A percentile compares a stretch with the other conserved stretches of the same genome.
Conservation (phyloP, 2,888 invertebrate species). For the Cephus pulcher region DNA sequence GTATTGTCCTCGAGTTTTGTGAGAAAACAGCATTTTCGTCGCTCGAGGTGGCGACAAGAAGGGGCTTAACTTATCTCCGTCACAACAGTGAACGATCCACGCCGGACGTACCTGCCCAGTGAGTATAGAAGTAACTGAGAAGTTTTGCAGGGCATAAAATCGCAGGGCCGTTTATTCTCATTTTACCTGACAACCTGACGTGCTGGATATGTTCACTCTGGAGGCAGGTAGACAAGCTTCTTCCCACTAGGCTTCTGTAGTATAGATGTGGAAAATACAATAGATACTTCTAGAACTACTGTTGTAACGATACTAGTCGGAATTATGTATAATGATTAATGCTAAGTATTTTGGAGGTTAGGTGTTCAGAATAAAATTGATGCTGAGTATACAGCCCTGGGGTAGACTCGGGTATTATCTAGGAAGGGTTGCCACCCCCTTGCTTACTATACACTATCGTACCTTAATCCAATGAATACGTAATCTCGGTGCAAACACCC, state of each 20-base stretch:
- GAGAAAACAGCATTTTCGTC: slow-evolving; percentile 66
- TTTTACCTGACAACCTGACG: neutral
- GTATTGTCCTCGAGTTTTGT: slow-evolving; percentile 62
- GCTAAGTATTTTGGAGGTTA: neutral
- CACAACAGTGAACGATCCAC: slow-evolving; percentile 49
- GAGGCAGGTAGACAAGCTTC: neutral
- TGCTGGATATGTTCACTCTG: neutral
- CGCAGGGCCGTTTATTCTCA: neutral
- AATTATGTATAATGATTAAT: neutral
- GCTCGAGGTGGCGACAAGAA: slow-evolving; percentile 66
- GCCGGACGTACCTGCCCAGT: neutral
- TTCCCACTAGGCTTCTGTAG: neutral
- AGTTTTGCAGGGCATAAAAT: neutral
- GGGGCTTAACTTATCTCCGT: slow-evolving; percentile 63
- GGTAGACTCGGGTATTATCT: neutral
- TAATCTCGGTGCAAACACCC: slow-evolving; percentile 63
- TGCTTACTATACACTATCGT: slow-evolving; percentile 8
- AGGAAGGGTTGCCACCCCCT: slow-evolving; percentile 37
- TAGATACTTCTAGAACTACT: neutral
- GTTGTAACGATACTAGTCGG: neutral
- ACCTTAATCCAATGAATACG: slow-evolving; percentile 61
- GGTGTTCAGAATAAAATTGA: neutral
- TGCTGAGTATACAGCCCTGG: neutral
- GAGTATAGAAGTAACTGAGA: neutral
- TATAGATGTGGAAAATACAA: neutral